Evolutionary conservation across 2,888 invertebrate species (phyloP).

Genomic region (Podotricha telesiphe): DNA sequence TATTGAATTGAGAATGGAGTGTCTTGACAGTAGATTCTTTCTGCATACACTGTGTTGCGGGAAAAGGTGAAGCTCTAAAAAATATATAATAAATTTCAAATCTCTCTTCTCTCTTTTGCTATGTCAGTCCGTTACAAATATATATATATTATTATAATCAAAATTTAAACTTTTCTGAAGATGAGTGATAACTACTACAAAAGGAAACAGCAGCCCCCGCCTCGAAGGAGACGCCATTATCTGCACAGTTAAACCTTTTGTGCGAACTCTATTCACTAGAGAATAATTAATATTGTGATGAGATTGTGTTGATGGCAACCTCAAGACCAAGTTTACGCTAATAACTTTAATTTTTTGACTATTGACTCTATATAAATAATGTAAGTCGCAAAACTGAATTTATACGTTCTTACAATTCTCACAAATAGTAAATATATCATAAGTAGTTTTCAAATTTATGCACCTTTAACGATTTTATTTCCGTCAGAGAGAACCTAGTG

Average conservation of each 20-base stretch:
- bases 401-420: too few species aligned
- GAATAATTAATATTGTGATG: constrained; percentile 69
- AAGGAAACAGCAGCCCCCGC: constrained; percentile 46
- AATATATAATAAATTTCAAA: too few species aligned
- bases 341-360: constrained; percentile 8
- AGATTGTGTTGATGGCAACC: constrained; percentile 58
- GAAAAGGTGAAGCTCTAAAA: too few species aligned
- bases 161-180: constrained; percentile 25
- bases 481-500: too few species aligned
- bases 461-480: too few species aligned
- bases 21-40: too few species aligned
- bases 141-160: constrained; percentile 14
- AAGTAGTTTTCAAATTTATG: too few species aligned
- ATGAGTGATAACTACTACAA: constrained; percentile 31
- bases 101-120: too few species aligned
- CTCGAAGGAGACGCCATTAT: constrained; percentile 60
- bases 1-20: too few species aligned
- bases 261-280: constrained; percentile 62
- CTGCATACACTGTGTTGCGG: too few species aligned
- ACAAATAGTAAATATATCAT: too few species aligned
- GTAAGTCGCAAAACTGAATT: too few species aligned
- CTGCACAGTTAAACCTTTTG: constrained; percentile 68
- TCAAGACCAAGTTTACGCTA: constrained; percentile 22
- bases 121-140: not conserved
- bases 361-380: not conserved